phyloP scores from a whole-genome alignment of 2,113 vertebrate genomes.

The Carassius auratus region DNA sequence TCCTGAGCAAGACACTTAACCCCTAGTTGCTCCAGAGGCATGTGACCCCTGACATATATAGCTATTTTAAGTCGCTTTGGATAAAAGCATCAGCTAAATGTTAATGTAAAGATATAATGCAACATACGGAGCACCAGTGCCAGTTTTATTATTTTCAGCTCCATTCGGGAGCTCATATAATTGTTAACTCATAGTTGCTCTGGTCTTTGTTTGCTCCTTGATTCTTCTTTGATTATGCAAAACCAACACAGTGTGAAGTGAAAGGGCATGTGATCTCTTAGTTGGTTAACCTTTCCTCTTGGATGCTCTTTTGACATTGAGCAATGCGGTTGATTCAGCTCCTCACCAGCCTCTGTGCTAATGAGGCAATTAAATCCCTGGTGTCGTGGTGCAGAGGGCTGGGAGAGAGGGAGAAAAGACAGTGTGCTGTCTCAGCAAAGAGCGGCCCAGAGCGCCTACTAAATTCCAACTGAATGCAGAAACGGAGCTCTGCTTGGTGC shows the following conservation, averaged over 20 bases:
- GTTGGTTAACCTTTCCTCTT: slow-evolving; percentile 75
- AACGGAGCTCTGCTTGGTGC: slow-evolving; percentile 49
- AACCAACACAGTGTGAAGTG: slow-evolving; percentile 62
- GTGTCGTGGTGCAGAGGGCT: slow-evolving; percentile 66
- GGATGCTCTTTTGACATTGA: slow-evolving; percentile 75
- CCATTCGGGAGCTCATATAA: neutral
- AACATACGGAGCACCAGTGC: neutral
- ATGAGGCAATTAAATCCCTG: slow-evolving; percentile 78
- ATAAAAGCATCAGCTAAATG: no score
- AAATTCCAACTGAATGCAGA: slow-evolving; percentile 59
- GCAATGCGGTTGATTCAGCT: slow-evolving; percentile 69
- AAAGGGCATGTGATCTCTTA: slow-evolving; percentile 65
- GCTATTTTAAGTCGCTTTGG: no score
- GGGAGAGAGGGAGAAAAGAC: slow-evolving; percentile 52
- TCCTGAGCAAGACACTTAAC: no score
- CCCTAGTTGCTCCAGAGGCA: no score
- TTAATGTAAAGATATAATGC: neutral
- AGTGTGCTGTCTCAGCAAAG: slow-evolving; percentile 76
- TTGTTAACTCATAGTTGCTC: neutral
- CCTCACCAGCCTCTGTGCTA: slow-evolving; percentile 71
- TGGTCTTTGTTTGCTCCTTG: slow-evolving; percentile 1
- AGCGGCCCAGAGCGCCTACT: slow-evolving; percentile 52
- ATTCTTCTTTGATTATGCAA: slow-evolving; percentile 53
- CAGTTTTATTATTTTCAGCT: slow-evolving; percentile 13
- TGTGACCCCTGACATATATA: no score